Percentiles rank a stretch among this genome's conserved stretches.
These are phyloP conservation scores for Aporophyla nigra DNA, from an alignment of 2,888 invertebrate genomes.

Conservation along the genomic window DNA sequence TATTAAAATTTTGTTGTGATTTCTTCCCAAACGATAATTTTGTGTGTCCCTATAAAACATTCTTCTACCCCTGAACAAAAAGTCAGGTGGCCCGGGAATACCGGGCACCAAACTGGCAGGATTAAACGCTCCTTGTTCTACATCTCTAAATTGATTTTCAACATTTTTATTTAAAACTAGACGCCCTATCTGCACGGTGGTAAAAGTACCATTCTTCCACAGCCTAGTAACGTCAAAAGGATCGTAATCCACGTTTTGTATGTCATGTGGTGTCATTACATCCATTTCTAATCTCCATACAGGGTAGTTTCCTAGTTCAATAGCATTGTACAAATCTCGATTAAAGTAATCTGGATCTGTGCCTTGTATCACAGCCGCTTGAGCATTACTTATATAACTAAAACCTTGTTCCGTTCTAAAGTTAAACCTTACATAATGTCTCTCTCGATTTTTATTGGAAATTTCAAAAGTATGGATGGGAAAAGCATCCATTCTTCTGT, in stretches of 20 bases:
- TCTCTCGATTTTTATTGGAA: slow-evolving; percentile 93
- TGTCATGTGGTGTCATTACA: slow-evolving; percentile 81
- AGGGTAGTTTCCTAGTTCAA: slow-evolving; percentile 91
- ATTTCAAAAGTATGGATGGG: slow-evolving; percentile 97
- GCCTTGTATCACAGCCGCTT: slow-evolving; percentile 92
- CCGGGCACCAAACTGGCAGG: slow-evolving; percentile 80
- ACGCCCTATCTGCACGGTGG: slow-evolving; percentile 87
- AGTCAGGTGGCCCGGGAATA: slow-evolving; percentile 89
- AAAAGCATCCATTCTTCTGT: slow-evolving; percentile 97
- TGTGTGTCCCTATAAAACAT: slow-evolving; percentile 91
- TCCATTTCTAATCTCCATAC: slow-evolving; percentile 85
- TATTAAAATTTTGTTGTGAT: slow-evolving; percentile 70
- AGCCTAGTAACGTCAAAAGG: slow-evolving; percentile 86
- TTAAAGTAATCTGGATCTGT: slow-evolving; percentile 95
- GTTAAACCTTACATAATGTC: slow-evolving; percentile 96
- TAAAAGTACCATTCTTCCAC: slow-evolving; percentile 85
- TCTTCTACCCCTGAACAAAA: slow-evolving; percentile 87
- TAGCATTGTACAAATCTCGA: slow-evolving; percentile 96
- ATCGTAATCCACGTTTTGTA: slow-evolving; percentile 80
- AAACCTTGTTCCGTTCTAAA: slow-evolving; percentile 96
- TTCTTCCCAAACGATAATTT: slow-evolving; percentile 72
- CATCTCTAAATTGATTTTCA: slow-evolving; percentile 86
- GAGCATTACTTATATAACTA: slow-evolving; percentile 84
- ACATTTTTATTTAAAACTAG: slow-evolving; percentile 88
- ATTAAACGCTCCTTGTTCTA: slow-evolving; percentile 89